A percentile compares a stretch with the other conserved stretches of the same genome.
Conservation (phyloP, 2,797 vertebrate species). For the Sebastes oblongus region DNA sequence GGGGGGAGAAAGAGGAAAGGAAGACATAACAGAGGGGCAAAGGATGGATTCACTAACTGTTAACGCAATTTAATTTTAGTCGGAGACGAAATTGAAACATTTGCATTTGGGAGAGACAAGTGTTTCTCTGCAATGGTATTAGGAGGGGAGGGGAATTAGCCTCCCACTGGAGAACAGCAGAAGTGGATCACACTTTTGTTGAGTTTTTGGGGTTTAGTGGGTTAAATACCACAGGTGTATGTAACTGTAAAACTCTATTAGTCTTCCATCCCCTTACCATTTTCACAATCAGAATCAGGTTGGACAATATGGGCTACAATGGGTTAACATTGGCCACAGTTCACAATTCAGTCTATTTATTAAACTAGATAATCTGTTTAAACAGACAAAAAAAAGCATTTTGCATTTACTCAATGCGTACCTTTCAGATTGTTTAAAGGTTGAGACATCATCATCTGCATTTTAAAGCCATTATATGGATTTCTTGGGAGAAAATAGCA, state of each 20-base stretch:
- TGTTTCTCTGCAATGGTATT: background rate
- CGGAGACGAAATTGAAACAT: slow-evolving; percentile 43
- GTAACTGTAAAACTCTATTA: background rate
- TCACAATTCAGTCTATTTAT: background rate
- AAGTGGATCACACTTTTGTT: background rate
- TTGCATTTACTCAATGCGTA: too few species aligned
- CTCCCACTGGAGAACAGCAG: slow-evolving; percentile 1
- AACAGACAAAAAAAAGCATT: background rate
- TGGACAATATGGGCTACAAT: background rate
- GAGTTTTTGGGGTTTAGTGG: background rate
- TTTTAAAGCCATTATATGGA: background rate
- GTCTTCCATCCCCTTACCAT: background rate
- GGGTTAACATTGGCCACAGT: background rate
- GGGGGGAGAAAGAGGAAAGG: background rate
- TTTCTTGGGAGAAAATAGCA: background rate
- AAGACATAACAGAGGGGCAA: background rate
- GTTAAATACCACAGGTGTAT: background rate
- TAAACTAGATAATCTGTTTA: background rate
- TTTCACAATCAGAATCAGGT: background rate
- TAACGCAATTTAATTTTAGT: slow-evolving; percentile 40
- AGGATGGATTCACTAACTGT: slow-evolving; percentile 17
- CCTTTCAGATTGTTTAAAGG: background rate
- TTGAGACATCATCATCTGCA: background rate
- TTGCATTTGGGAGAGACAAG: slow-evolving; percentile 31
- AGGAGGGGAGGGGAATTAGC: slow-evolving; percentile 9